These are phyloP conservation scores for Cataglyphis cursor DNA, from an alignment of 2,888 invertebrate genomes.

Conservation along the genomic window DNA sequence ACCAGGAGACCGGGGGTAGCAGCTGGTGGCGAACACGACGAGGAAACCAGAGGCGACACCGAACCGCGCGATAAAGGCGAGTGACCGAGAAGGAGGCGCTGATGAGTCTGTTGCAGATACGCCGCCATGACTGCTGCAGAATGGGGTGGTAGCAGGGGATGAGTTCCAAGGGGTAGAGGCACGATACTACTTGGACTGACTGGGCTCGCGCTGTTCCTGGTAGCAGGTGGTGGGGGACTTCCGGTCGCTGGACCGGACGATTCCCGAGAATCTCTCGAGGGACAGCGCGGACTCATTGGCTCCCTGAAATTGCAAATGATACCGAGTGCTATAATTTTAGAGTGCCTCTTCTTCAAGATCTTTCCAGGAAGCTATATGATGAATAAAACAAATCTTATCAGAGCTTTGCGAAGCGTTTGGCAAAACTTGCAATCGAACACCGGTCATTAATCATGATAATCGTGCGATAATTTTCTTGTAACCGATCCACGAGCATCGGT, in stretches of 20 bases:
- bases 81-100: constrained; percentile 91
- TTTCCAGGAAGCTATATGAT: not conserved
- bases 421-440: constrained; percentile 17
- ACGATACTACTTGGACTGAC: constrained; percentile 91
- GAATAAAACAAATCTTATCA: constrained; percentile 32
- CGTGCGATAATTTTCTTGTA: constrained; percentile 73
- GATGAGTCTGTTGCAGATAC: constrained; percentile 92
- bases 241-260: constrained; percentile 90
- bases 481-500: constrained; percentile 71
- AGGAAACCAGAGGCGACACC: constrained; percentile 91
- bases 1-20: constrained; percentile 88
- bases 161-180: constrained; percentile 90
- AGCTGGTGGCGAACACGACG: constrained; percentile 90
- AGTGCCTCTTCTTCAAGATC: constrained; percentile 4
- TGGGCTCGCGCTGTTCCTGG: constrained; percentile 87
- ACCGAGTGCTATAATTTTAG: constrained; percentile 39
- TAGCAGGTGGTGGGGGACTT: constrained; percentile 90
- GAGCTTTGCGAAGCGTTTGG: constrained; percentile 7
- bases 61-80: constrained; percentile 88
- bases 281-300: constrained; percentile 92
- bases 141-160: constrained; percentile 91
- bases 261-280: constrained; percentile 92
- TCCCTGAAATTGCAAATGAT: constrained; percentile 90
- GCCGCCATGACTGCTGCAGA: constrained; percentile 93
- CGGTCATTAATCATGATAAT: constrained; percentile 70